Base-by-base conservation (phyloP, 2,113 vertebrate genomes). In the Zingel zingel region DNA sequence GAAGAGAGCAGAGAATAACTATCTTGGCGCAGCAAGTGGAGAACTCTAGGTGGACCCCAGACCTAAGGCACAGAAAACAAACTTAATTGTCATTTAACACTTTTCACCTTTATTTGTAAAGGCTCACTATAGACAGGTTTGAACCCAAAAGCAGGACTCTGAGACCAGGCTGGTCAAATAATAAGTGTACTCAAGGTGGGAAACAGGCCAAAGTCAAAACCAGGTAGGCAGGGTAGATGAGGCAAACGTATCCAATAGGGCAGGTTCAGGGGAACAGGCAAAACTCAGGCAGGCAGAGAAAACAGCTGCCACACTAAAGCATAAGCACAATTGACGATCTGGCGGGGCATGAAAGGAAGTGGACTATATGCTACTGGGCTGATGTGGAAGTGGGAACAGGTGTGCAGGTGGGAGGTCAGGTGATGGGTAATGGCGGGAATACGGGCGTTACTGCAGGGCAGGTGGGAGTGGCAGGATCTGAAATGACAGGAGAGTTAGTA, bases 81-180 rank as follows among this genome's bases (percentile, higher is more conserved):
- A 12, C 50, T 59, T 72, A 76, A 82, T 73, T 81, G 66, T 79
- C 51, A 79, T 79, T 61, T 65, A 45, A 61, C 53, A 62, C 27
- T 61, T 74, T 68, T 54, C n/a, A 63, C 45, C 65, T 74, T 30
- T 66, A 18, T 27, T 50, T 25, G 7, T 50, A 27, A 11, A 50
- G 45, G 64, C 14, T 30, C 25, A 21, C 15, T 11, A 11, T 25
- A 67, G 27, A 50, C 16, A 16, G 2, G 25, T 67, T 30, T 21
- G 25, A 11, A 30, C 16, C 23, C n/a, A 18, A 48, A 67, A 67
- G 63, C 30, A 62, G 8, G 2, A 64, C 11, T 64, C 23, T 7
- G 33, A 10, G n/a, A 25, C 7, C n/a, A 11, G 45, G 23, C 45
- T 10, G 8, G 45, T 27, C 12, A 67, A 50, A 30, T 27, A 13